Base-by-base conservation (phyloP, 2,113 vertebrate genomes). In the Trematomus loennbergii region DNA sequence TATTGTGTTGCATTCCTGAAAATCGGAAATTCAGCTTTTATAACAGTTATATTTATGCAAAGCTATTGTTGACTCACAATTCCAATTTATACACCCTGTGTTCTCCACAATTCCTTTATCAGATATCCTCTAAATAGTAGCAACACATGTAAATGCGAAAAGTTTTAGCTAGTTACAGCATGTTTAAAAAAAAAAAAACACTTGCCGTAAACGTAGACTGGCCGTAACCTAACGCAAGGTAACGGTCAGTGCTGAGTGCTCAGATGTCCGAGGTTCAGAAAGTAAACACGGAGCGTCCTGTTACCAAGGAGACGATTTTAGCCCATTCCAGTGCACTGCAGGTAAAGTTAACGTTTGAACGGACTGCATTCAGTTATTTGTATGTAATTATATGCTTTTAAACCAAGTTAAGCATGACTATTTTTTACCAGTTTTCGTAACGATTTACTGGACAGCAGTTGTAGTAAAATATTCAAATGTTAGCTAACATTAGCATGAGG, bases 281-380 rank as follows among this genome's bases (percentile, higher is more conserved):
- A 60, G 17, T 62, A 45, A 7, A 8, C 67, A 8, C 0, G 13
- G 4, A 3, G 74, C 65, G 29, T 90, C 64, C 36, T 22, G 88
- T 93, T 82, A 18, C 91, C 89, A 91, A 49, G 85, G 83, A 65
- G 65, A 92, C 89, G 2, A 9, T 12, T 5, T 16, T 61, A 67
- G 43, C 4, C 2, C 43, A 29, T 22, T 8, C 13, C 18, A 8
- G 6, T 25, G 36, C 25, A 6, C 18, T 3, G 10, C 20, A 54
- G 65, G 61, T 52, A 66, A 25, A 12, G 20, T 4, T 64, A 18
- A 18, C n/a, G 1, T 59, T 29, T 40, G 16, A 16, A 25, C 12
- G 7, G 22, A 7, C 29, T 29, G 58, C 9, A 3, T 62, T 36
- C 15, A 8, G 16, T 3, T 59, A 3, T 25, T 7, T 54, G 10